phyloP scores from a whole-genome alignment of 1,140 invertebrate genomes.

The Pseudobourletiella spinata region DNA sequence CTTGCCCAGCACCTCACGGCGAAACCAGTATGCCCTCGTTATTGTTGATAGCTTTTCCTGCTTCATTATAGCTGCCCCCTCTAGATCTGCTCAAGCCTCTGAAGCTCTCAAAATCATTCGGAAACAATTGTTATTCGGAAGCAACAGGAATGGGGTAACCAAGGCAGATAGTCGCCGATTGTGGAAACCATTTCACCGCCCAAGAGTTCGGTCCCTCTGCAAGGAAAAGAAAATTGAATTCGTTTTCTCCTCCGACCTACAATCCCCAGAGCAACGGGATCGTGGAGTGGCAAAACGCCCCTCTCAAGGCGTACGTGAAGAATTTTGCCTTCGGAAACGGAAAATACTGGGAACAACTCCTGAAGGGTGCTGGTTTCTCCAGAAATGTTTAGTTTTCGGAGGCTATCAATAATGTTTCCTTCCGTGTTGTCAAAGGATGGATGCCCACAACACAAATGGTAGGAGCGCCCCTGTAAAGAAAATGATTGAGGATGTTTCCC shows the following conservation, averaged over 20 bases:
- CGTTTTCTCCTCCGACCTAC: not conserved
- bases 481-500: too few relatives aligned
- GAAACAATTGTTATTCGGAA: not conserved
- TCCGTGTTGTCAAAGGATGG: too few relatives aligned
- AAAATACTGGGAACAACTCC: not conserved
- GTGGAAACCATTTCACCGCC: not conserved
- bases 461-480: too few relatives aligned
- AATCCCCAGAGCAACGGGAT: not conserved
- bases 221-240: not conserved
- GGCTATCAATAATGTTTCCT: too few relatives aligned
- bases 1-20: not conserved
- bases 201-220: not conserved
- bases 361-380: not conserved
- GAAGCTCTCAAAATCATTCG: not conserved
- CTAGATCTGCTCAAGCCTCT: not conserved
- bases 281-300: not conserved
- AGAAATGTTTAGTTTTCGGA: too few relatives aligned
- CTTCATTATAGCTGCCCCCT: not conserved
- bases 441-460: too few relatives aligned
- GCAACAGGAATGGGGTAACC: too few relatives aligned
- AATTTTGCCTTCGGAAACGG: not conserved
- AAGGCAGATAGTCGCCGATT: not conserved
- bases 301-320: not conserved
- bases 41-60: not conserved
- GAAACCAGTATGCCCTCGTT: not conserved